Conservation (phyloP, 1,140 invertebrate genomes). For the Brachionus manjavacas region DNA sequence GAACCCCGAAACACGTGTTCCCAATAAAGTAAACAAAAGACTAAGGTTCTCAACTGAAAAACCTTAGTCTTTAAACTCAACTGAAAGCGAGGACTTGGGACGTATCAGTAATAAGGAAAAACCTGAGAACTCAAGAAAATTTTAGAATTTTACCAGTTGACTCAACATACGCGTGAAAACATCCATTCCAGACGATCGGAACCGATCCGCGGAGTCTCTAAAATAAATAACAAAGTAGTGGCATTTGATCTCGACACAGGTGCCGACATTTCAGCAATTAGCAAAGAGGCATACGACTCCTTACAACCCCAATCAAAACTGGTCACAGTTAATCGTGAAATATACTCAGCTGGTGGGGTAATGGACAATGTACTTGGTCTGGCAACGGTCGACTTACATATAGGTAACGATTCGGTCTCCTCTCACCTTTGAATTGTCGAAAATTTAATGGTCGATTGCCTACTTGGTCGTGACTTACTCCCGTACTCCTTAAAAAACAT, state of each 20-base stretch:
- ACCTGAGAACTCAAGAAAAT: background rate
- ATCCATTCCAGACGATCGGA: background rate
- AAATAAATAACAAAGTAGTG: background rate
- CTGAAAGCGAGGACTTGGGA: background rate
- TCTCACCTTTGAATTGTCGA: background rate
- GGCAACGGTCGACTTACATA: background rate
- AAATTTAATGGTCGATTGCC: too few relatives aligned
- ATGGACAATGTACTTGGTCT: background rate
- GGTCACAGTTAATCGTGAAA: background rate
- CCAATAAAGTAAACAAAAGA: background rate
- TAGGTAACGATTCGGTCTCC: background rate
- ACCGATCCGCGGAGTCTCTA: background rate
- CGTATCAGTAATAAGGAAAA: background rate
- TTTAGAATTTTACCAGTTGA: background rate
- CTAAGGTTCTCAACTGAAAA: too few relatives aligned
- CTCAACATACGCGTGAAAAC: background rate
- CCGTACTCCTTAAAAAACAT: too few relatives aligned
- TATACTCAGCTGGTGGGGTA: background rate
- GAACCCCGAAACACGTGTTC: too few relatives aligned
- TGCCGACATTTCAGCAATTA: background rate
- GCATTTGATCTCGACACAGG: background rate
- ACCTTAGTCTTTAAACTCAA: too few relatives aligned
- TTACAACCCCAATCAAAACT: background rate
- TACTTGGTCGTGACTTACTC: too few relatives aligned
- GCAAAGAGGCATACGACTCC: background rate